Percentiles rank a stretch among this genome's conserved stretches.
These are phyloP conservation scores for Tinea semifulvella DNA, from an alignment of 2,888 invertebrate genomes.

Conservation along the genomic window DNA sequence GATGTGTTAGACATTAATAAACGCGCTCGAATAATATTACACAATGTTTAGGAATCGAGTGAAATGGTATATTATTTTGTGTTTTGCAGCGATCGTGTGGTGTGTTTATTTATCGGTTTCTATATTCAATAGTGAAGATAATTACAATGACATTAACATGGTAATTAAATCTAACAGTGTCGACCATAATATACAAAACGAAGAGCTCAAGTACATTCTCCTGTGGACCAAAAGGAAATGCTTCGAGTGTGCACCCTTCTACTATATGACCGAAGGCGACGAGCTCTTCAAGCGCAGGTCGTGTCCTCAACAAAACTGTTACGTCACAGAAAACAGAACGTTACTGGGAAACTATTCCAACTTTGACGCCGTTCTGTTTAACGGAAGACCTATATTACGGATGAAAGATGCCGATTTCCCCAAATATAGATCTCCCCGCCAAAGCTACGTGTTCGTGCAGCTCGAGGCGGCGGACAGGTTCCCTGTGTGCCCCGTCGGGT, in stretches of 20 bases:
- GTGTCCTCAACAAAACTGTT: neutral
- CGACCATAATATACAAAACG: no score
- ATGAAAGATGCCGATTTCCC: neutral
- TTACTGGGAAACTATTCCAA: neutral
- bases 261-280: neutral
- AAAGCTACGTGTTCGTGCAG: neutral
- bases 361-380: neutral
- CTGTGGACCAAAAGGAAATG: neutral
- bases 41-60: no score
- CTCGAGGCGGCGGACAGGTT: neutral
- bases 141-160: no score
- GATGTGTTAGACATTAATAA: no score
- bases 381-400: neutral
- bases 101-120: no score
- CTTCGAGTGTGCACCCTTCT: neutral
- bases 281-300: neutral
- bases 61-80: no score
- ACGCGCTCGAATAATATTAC: no score
- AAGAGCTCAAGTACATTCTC: neutral
- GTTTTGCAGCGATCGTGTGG: no score
- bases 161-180: no score
- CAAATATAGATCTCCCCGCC: neutral
- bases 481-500: neutral
- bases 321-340: neutral
- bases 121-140: no score